Evolutionary conservation across 2,888 invertebrate genomes (phyloP).

Genomic region (Aleiodes leptofemur): DNA sequence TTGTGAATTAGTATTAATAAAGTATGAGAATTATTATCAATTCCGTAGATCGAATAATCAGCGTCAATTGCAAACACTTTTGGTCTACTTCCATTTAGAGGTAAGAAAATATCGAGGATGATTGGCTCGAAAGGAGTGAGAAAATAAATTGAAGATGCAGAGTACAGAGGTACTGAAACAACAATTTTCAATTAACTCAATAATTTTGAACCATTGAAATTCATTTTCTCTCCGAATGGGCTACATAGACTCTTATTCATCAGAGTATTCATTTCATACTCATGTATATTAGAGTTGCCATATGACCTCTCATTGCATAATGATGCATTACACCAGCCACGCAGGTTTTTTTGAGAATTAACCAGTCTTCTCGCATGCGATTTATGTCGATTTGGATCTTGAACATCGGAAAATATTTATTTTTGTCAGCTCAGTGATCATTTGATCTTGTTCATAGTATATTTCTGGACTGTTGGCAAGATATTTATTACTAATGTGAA

Average conservation of each 20-base stretch:
- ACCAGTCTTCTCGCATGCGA: neutral
- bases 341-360: neutral
- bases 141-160: neutral
- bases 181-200: neutral
- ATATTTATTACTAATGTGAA: no score
- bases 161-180: neutral
- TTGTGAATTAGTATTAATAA: neutral
- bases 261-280: neutral
- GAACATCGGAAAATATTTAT: no score
- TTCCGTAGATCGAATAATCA: neutral
- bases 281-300: neutral
- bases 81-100: neutral
- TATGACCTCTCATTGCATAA: neutral
- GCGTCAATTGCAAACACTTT: neutral
- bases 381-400: neutral
- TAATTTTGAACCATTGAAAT: neutral
- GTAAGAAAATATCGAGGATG: neutral
- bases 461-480: no score
- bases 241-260: no score
- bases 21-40: neutral
- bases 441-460: no score
- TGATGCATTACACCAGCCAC: neutral
- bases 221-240: no score
- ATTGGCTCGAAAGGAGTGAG: neutral
- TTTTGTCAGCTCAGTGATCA: no score